Percentiles rank a stretch among this genome's conserved stretches.
Conservation (phyloP, 1,140 invertebrate genomes). For the Saccostrea glomerata region DNA sequence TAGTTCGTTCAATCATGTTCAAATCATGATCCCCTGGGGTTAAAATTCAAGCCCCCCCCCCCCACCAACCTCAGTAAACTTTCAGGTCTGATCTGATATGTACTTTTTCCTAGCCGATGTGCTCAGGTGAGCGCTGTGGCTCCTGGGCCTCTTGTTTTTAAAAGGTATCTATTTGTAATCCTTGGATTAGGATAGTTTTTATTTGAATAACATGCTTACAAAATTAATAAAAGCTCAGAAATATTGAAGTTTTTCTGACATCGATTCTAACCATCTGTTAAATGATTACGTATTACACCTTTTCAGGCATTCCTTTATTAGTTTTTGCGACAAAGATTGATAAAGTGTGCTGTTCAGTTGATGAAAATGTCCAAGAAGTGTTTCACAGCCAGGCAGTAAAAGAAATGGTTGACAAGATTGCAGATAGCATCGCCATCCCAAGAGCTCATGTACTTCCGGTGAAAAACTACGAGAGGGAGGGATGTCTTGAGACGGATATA, state of each 20-base stretch:
- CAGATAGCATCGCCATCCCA: constrained; percentile 34
- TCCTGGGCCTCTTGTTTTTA: no score
- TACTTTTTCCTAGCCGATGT: no score
- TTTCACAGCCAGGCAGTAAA: not conserved
- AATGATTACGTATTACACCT: not conserved
- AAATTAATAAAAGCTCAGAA: not conserved
- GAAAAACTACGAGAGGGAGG: constrained; percentile 49
- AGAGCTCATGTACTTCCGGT: constrained; percentile 43
- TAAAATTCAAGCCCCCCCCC: no score
- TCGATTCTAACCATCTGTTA: not conserved
- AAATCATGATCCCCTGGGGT: no score
- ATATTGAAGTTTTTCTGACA: not conserved
- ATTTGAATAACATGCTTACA: not conserved
- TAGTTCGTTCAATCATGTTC: no score
- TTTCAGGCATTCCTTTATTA: not conserved
- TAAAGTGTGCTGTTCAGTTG: not conserved
- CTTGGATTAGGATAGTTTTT: no score
- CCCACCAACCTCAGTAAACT: no score
- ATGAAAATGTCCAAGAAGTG: not conserved
- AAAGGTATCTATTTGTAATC: no score
- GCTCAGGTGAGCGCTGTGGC: no score
- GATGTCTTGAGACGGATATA: constrained; percentile 28
- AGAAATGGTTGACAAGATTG: constrained; percentile 37
- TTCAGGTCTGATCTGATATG: no score
- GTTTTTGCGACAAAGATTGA: not conserved